Conservation (phyloP, 2,113 vertebrate species). For the Peromyscus maniculatus region DNA sequence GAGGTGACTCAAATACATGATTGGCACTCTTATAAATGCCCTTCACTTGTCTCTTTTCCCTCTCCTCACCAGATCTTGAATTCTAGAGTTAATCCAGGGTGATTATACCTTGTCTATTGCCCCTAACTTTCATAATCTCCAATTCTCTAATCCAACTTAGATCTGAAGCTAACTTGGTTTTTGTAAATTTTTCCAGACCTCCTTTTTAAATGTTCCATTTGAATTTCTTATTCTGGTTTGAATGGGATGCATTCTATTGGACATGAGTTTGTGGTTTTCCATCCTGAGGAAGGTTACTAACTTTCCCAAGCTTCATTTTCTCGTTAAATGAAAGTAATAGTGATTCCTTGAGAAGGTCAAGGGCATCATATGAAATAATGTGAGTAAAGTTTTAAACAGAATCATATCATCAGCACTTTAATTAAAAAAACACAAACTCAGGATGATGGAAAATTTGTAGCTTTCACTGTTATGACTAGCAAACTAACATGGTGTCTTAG, state of each 20-base stretch:
- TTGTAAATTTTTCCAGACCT: neutral
- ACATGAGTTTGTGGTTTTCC: neutral
- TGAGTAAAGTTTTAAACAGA: constrained; percentile 25
- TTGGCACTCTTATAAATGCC: neutral
- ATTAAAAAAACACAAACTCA: constrained; percentile 30
- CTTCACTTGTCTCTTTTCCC: neutral
- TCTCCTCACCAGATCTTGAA: neutral
- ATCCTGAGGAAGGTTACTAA: neutral
- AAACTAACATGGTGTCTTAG: neutral
- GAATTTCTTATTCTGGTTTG: neutral
- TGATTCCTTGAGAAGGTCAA: constrained; percentile 14
- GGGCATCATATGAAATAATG: neutral
- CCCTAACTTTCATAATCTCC: neutral
- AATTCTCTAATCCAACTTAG: neutral
- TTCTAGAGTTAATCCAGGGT: neutral
- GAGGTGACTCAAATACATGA: neutral
- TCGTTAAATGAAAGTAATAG: neutral
- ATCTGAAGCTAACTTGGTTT: constrained; percentile 6
- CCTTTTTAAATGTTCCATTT: neutral
- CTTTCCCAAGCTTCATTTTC: constrained; percentile 28
- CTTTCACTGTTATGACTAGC: neutral
- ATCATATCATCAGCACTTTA: neutral
- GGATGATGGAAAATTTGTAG: constrained; percentile 7
- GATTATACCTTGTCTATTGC: neutral
- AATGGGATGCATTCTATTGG: neutral